Evolutionary conservation across 2,888 invertebrate genomes (phyloP), one percentile per base, ranked within the genome.

Genomic region (Metacarcinus magister): DNA sequence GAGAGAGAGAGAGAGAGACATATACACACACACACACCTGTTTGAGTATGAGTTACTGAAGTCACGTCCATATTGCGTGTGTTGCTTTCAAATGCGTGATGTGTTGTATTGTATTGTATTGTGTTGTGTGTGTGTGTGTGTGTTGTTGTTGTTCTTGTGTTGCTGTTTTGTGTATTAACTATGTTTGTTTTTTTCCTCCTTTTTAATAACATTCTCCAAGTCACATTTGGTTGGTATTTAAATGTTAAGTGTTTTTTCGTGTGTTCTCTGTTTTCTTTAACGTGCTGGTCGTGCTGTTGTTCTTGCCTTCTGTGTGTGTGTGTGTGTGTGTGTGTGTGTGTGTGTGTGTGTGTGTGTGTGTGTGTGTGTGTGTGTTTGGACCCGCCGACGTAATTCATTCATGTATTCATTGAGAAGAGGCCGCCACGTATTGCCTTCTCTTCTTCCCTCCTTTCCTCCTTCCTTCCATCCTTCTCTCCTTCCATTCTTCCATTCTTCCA

Each of bases 1-100:
- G 28, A 28, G 82, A 82, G 82, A 82, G 82, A 67, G 82, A 82
- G 82, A 82, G 82, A 67, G 67, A 67, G 67, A 67, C 67, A 67
- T 19, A 67, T 19, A 67, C 67, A 67, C 67, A 67, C 67, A 60
- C 60, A 3, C 67, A 67, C 67, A 67, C 67, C 82, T 82, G 32
- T 32, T 82, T 82, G 32, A 28, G 82, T 28, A 82, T 82, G 32
- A 13, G 32, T 82, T 82, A 10, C 82, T 2, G 13, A 32, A 32
- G 13, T 82, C 28, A 82, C 32, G 82, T 32, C 32, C 82, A 32
- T 32, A 32, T 75, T 8, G 28, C 32, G 82, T 82, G 82, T 82
- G 82, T 82, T 82, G 82, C 28, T 32, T 32, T 10, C 32, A 32
- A 7, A 32, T 82, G 32, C 10, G 28, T 28, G 82, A 32, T 82